Conservation (phyloP, 2,797 vertebrate species). For the Sebastes aleutianus region DNA sequence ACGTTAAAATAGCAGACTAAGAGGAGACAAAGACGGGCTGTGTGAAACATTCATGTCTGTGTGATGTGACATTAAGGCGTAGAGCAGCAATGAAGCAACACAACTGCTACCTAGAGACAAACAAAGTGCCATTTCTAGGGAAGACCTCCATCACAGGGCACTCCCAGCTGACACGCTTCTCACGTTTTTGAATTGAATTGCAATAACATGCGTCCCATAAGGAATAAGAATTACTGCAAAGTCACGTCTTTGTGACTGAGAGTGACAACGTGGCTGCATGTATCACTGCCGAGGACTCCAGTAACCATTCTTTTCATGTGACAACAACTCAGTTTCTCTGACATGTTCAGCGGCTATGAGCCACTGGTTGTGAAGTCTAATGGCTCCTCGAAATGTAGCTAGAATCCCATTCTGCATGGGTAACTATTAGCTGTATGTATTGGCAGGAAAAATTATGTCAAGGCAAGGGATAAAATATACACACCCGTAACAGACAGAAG, state of each 20-base stretch:
- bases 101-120: neutral
- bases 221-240: neutral
- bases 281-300: neutral
- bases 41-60: neutral
- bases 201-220: neutral
- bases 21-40: neutral
- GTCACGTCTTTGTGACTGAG: neutral
- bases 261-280: neutral
- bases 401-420: constrained; percentile 11
- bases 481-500: constrained; percentile 24
- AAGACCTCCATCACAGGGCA: neutral
- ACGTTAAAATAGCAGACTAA: neutral
- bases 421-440: constrained; percentile 24
- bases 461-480: constrained; percentile 32
- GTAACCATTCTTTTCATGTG: neutral
- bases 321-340: neutral
- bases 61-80: neutral
- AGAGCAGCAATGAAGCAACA: neutral
- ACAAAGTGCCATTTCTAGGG: neutral
- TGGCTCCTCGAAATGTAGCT: neutral
- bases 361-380: neutral
- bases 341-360: neutral
- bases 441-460: constrained; percentile 13
- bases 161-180: neutral
- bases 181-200: neutral